Conservation (phyloP, 2,113 vertebrate species). For the Clarias batrachus region DNA sequence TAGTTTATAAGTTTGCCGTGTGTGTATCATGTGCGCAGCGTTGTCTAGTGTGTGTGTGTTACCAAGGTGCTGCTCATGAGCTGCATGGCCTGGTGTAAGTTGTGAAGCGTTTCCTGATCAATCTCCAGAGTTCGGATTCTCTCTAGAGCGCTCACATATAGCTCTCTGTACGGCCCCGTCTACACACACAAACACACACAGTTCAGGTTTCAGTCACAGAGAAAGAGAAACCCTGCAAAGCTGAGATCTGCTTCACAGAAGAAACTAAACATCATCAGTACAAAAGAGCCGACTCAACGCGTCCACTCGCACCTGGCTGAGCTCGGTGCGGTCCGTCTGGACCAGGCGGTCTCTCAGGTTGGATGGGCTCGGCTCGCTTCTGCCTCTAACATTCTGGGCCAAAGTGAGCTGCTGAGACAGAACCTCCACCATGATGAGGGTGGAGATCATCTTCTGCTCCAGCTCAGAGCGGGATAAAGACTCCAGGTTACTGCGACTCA, state of each 20-base stretch:
- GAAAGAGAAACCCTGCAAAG: neutral
- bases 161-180: constrained; percentile 66
- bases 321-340: constrained; percentile 78
- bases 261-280: neutral
- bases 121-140: constrained; percentile 66
- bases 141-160: constrained; percentile 67
- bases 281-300: neutral
- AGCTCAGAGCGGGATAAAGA: constrained; percentile 76
- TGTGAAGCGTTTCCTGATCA: constrained; percentile 58
- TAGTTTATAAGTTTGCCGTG: no score
- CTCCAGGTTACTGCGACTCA: constrained; percentile 74
- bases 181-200: constrained; percentile 40
- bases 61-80: constrained; percentile 38
- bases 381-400: constrained; percentile 51
- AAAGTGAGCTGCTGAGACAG: constrained; percentile 78
- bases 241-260: neutral
- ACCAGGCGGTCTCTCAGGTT: constrained; percentile 72
- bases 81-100: constrained; percentile 65
- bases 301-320: constrained; percentile 71
- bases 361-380: constrained; percentile 61
- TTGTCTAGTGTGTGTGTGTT: neutral
- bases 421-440: constrained; percentile 85
- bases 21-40: no score
- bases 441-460: constrained; percentile 80
- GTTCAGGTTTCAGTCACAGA: neutral